Conservation (phyloP, 2,113 vertebrate species). For the Cyrtonyx montezumae region DNA sequence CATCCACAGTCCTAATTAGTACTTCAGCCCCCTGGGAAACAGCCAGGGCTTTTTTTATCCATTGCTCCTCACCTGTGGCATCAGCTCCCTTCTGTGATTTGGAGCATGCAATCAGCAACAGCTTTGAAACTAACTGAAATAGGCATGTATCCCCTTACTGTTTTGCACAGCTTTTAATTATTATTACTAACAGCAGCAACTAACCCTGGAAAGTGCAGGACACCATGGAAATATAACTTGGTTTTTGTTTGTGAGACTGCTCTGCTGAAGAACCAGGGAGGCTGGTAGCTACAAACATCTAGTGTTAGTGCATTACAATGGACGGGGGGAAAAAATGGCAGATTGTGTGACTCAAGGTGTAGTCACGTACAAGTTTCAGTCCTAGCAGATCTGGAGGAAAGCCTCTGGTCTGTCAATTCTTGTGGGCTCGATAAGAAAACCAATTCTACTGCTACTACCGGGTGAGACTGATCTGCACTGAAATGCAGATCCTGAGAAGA, state of each 20-base stretch:
- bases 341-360: not conserved
- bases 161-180: constrained; percentile 3
- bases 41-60: constrained; percentile 15
- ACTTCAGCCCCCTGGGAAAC: constrained; percentile 28
- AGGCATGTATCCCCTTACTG: not conserved
- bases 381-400: not conserved
- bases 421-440: not conserved
- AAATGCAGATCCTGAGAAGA: not conserved
- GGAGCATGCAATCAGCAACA: not conserved
- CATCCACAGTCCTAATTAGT: constrained; percentile 46
- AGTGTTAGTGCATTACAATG: accelerated
- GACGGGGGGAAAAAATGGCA: not conserved
- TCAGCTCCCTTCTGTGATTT: not conserved
- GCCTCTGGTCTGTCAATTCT: not conserved
- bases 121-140: not conserved
- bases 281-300: not conserved
- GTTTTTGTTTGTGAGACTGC: not conserved
- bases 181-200: not conserved
- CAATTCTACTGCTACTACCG: not conserved
- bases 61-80: not conserved
- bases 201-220: not conserved
- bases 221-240: not conserved
- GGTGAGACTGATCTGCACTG: not conserved
- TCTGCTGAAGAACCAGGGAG: not conserved
- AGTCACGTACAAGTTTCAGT: accelerated